Evolutionary conservation across 1,140 invertebrate genomes (phyloP), one percentile per base, ranked within the genome.

Genomic region (Portunus trituberculatus): DNA sequence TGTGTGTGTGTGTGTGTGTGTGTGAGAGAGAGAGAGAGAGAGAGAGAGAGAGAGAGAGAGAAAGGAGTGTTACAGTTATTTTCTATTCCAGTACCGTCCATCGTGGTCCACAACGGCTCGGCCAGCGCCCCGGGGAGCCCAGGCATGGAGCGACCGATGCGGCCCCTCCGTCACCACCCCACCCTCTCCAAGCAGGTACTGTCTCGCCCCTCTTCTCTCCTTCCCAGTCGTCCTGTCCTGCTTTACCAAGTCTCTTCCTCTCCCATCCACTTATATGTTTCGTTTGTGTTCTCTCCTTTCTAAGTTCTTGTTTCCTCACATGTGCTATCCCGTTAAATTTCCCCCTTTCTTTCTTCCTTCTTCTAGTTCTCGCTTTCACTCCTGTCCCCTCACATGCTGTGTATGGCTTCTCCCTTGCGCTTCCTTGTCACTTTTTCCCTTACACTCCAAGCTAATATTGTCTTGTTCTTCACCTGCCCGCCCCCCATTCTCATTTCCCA

Each of bases 121-220:
- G 59, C 90, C 82, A 95, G 94, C 91, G 94, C 91, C 48, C 94
- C 94, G n/a, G 83, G 82, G 46, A 95, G 94, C 91, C 94, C 94
- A 82, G 87, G 28, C 82, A 95, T 95, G 94, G 94, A 95, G 45
- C 76, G 94, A 25, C 29, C 94, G 29, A 31, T 76, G 28, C 29
- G 94, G 31, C 82, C 91, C 20, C 90, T 92, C 39, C 76, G 90
- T 29, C 91, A 76, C 28, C 94, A 92, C 31, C 89, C 45, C 20
- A 76, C 94, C 20, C 91, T 95, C 82, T 95, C 94, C 94, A 95
- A 95, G 88, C 94, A 95, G 94, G 94, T 95, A 91, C 10, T 32
- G 52, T 39, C 28, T n/a, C 8, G 20, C n/a, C 67, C 25, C 67
- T 76, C 67, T 25, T n/a, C 20, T n/a, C 67, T n/a, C 67, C 67